Base-by-base conservation (phyloP, 2,113 vertebrate genomes). In the Cyprinodon variegatus region DNA sequence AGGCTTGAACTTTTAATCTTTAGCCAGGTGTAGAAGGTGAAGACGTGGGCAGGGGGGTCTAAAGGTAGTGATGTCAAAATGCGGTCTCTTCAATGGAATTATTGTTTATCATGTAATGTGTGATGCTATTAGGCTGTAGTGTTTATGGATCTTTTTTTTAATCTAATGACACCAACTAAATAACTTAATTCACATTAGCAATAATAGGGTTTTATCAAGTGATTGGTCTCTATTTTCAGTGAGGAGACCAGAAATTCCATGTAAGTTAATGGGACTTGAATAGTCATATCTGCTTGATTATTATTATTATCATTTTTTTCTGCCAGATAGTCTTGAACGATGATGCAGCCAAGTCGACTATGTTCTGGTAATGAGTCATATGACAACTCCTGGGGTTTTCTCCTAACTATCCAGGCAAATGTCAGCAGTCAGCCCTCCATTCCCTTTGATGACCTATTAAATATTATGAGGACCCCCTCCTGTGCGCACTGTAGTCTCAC, bases 371-470 rank as follows among this genome's bases (percentile, higher is more conserved):
- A 95, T 95, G 94, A 94, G 93, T 94, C 94, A 94, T 93, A 78
- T 91, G 93, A 94, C 93, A 94, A 94, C 93, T 94, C 94, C 93
- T 92, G 93, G 92, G 92, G 93, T 94, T 94, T 3, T 94, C 91
- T 93, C 90, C 93, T 93, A 94, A 94, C 92, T 92, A 94, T 92
- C 93, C 91, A 91, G 92, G 91, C 90, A 93, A 94, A 93, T 94
- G 94, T 92, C 93, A 91, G 92, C 92, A 90, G 92, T 94, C 87
- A 91, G 93, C 91, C 92, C 91, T 91, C 91, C 93, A 94, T 94
- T 94, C 90, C 89, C 91, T 94, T 94, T 95, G 93, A 95, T 94
- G 94, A 95, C 93, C 94, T 94, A 94, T 95, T 95, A 95, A 94
- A 95, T 93, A 92, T 94, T 95, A 95, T 92, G 93, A 93, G 93